Evolutionary conservation across 2,797 vertebrate genomes (phyloP).

Genomic region (Argentina silus): DNA sequence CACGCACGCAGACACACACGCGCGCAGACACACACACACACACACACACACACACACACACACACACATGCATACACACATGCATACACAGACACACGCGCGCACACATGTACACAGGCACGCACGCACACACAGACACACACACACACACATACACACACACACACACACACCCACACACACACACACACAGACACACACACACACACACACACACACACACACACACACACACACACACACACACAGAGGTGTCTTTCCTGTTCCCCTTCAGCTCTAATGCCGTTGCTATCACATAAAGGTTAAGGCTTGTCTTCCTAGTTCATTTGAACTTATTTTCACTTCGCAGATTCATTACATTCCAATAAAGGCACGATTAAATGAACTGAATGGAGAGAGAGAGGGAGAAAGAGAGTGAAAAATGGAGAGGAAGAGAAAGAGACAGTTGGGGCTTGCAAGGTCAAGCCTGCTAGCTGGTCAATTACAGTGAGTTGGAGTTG

Average conservation of each 20-base stretch:
- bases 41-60: background rate
- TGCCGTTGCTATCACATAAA: slow-evolving; percentile 1
- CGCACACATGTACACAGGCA: too few relatives aligned
- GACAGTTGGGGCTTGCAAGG: slow-evolving; percentile 47
- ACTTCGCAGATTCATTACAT: slow-evolving; percentile 15
- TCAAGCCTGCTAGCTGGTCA: slow-evolving; percentile 45
- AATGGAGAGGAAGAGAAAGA: background rate
- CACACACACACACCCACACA: too few relatives aligned
- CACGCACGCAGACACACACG: too few relatives aligned
- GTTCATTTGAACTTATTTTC: slow-evolving; percentile 34
- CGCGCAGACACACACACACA: too few relatives aligned
- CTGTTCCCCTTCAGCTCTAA: background rate
- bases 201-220: too few relatives aligned
- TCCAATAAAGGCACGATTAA: slow-evolving; percentile 35
- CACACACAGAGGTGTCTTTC: background rate
- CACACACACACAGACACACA: too few relatives aligned
- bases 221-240: background rate
- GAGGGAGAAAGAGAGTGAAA: slow-evolving; percentile 14
- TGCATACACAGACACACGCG: too few relatives aligned
- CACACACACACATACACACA: background rate
- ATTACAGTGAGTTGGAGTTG: slow-evolving; percentile 45
- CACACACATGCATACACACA: background rate
- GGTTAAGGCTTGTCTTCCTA: background rate
- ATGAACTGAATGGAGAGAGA: slow-evolving; percentile 13
- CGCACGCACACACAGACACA: too few relatives aligned